Conservation (phyloP, 2,797 vertebrate species). For the Neosilurus hyrtlii region DNA sequence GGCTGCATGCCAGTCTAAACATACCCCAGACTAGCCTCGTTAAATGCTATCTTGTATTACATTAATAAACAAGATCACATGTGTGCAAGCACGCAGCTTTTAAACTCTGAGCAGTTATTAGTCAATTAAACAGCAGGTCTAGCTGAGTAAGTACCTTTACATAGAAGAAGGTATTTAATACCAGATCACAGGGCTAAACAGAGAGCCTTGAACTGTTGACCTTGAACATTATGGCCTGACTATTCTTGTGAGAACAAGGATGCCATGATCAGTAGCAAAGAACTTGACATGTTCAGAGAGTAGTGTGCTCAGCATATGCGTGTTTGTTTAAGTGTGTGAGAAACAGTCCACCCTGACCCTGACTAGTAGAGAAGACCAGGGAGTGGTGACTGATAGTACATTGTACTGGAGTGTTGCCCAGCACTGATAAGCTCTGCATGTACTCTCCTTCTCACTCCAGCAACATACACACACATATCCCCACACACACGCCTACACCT, state of each 20-base stretch:
- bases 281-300: conserved; percentile 20
- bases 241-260: conserved; percentile 36
- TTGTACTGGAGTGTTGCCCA: conserved; percentile 52
- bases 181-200: not conserved
- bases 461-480: conserved; percentile 21
- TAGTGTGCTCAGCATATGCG: conserved; percentile 15
- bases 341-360: conserved; percentile 56
- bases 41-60: not conserved
- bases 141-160: conserved; percentile 3
- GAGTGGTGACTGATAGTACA: conserved; percentile 56
- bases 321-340: conserved; percentile 32
- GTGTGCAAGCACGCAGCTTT: not conserved
- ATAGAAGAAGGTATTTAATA: conserved; percentile 9
- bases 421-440: conserved; percentile 42
- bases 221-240: conserved; percentile 21
- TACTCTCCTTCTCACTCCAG: conserved; percentile 34
- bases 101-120: not conserved
- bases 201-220: conserved; percentile 35
- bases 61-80: not conserved
- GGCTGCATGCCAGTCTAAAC: not conserved
- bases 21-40: not conserved
- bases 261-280: conserved; percentile 21
- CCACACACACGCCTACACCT: conserved; percentile 14
- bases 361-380: conserved; percentile 45
- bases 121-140: not conserved